These are phyloP conservation scores for Phylloscopus trochilus DNA, from an alignment of 2,113 vertebrate species.

Conservation along the genomic window DNA sequence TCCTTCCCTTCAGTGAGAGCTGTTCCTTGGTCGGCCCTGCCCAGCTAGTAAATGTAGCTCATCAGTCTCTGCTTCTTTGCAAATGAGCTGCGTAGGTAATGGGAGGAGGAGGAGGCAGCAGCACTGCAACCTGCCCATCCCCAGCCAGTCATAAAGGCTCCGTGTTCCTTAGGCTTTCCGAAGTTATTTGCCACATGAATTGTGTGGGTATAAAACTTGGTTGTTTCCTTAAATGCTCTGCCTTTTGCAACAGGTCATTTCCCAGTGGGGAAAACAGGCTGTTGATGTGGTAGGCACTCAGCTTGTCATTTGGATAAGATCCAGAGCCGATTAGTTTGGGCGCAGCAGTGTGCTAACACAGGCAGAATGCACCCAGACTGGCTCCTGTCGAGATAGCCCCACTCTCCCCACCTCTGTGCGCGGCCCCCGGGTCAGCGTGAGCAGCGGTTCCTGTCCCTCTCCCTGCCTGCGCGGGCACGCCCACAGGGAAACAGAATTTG, in stretches of 20 bases:
- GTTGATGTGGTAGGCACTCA: background rate
- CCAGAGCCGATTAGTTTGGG: background rate
- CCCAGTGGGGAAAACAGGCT: background rate
- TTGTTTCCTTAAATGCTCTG: background rate
- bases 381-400: background rate
- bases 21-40: background rate
- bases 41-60: constrained; percentile 15
- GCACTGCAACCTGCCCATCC: background rate
- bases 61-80: constrained; percentile 11
- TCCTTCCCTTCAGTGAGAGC: background rate
- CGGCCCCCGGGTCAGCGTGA: fast-evolving
- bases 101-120: background rate
- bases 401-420: background rate
- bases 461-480: background rate
- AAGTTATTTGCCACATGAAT: background rate
- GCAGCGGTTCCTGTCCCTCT: background rate
- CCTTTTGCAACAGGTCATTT: constrained; percentile 8
- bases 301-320: background rate
- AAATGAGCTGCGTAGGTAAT: background rate
- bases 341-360: background rate
- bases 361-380: constrained; percentile 22
- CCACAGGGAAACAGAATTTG: background rate
- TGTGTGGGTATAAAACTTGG: background rate
- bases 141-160: background rate
- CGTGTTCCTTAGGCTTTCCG: background rate